phyloP scores from a whole-genome alignment of 2,113 vertebrate genomes.

The Actenoides lindsayi region DNA sequence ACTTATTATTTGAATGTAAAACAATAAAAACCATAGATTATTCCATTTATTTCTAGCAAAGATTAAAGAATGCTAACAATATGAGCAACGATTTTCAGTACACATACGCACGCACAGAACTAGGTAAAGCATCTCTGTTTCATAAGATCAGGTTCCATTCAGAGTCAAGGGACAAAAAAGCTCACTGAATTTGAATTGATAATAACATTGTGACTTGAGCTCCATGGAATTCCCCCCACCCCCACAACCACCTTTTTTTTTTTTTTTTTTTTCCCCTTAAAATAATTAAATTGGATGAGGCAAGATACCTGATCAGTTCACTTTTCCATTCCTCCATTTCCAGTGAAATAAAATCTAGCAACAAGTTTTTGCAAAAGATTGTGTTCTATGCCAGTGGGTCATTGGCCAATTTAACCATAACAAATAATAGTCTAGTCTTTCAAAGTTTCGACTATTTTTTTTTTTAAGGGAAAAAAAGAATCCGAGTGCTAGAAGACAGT shows the following conservation, averaged over 20 bases:
- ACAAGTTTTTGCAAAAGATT: conserved; percentile 2
- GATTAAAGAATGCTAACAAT: neutral
- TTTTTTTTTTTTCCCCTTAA: neutral
- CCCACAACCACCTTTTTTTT: neutral
- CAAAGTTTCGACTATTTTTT: neutral
- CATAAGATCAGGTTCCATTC: conserved; percentile 23
- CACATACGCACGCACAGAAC: neutral
- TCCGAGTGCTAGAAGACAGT: conserved; percentile 33
- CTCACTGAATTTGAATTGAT: conserved; percentile 54
- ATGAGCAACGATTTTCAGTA: neutral
- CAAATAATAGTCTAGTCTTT: conserved; percentile 47
- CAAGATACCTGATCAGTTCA: conserved; percentile 47
- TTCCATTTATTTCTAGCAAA: neutral
- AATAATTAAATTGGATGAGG: conserved; percentile 54
- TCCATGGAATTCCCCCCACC: conserved; percentile 12
- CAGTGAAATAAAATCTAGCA: conserved; percentile 56
- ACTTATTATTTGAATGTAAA: neutral
- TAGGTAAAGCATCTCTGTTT: conserved; percentile 16
- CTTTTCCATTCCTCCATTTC: conserved; percentile 41
- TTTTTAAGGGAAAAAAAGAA: neutral
- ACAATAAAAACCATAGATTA: neutral
- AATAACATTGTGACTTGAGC: conserved; percentile 56
- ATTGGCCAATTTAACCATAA: conserved; percentile 46
- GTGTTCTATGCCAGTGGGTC: neutral
- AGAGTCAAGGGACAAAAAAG: conserved; percentile 18